These are phyloP conservation scores for Natrix natrix DNA, from an alignment of 2,797 vertebrate genomes.

Conservation along the genomic window DNA sequence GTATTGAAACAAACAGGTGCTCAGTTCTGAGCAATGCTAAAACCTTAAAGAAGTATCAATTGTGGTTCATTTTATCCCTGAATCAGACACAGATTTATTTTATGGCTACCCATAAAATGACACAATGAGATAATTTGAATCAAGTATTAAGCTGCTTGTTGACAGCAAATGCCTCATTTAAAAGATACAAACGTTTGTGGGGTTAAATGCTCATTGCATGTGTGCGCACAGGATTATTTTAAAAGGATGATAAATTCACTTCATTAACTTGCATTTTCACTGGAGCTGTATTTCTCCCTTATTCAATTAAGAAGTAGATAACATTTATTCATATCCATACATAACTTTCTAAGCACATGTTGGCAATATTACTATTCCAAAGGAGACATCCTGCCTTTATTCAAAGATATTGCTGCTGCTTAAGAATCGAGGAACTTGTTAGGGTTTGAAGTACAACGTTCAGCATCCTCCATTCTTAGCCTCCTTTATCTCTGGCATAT, in stretches of 20 bases:
- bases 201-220: conserved; percentile 1
- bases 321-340: not conserved
- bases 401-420: not conserved
- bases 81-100: not conserved
- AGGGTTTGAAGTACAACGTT: not conserved
- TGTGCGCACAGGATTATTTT: conserved; percentile 3
- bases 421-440: not conserved
- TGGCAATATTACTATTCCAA: not conserved
- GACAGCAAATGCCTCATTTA: not conserved
- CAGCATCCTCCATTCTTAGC: not conserved
- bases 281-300: fast-evolving
- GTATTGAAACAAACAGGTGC: conserved; percentile 15
- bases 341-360: not conserved
- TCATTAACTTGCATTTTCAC: not conserved
- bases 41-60: conserved; percentile 36
- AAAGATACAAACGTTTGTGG: not conserved
- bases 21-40: conserved; percentile 26
- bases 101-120: conserved; percentile 6
- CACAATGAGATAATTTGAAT: not conserved
- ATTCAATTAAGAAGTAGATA: not conserved
- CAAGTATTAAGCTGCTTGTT: not conserved
- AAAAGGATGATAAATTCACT: not conserved
- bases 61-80: not conserved
- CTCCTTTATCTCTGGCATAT: not conserved
- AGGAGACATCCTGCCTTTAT: not conserved